phyloP scores from a whole-genome alignment of 2,888 invertebrate species.

The Pyrgus malvae region DNA sequence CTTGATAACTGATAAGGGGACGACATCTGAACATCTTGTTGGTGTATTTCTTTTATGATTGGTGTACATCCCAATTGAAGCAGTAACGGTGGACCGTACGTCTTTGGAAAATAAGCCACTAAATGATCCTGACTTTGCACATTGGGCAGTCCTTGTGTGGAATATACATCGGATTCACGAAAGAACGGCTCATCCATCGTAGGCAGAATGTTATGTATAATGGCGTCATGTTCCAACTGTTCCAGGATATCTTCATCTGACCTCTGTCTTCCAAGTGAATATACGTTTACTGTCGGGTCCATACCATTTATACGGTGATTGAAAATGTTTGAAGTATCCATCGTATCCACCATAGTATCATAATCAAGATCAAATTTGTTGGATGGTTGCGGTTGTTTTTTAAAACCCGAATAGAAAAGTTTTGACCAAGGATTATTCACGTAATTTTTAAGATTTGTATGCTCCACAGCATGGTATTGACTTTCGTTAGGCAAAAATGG shows the following conservation, averaged over 20 bases:
- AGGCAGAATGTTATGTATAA: conserved; percentile 64
- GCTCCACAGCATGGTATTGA: background rate
- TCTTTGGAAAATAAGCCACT: conserved; percentile 11
- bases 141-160: background rate
- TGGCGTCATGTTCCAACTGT: conserved; percentile 54
- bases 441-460: background rate
- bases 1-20: conserved; percentile 4
- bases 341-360: background rate
- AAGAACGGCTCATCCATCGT: conserved; percentile 59
- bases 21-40: conserved; percentile 3
- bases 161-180: conserved; percentile 34
- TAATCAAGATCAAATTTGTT: background rate
- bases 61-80: conserved; percentile 54
- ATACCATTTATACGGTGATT: background rate
- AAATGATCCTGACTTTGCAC: background rate
- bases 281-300: background rate
- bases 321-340: background rate
- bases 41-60: conserved; percentile 40
- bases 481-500: background rate
- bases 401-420: too few relatives aligned
- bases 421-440: background rate
- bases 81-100: conserved; percentile 38
- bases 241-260: conserved; percentile 48
- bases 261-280: conserved; percentile 7
- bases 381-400: too few relatives aligned